Evolutionary conservation across 2,888 invertebrate genomes (phyloP).

Genomic region (Pheosia gnoma): DNA sequence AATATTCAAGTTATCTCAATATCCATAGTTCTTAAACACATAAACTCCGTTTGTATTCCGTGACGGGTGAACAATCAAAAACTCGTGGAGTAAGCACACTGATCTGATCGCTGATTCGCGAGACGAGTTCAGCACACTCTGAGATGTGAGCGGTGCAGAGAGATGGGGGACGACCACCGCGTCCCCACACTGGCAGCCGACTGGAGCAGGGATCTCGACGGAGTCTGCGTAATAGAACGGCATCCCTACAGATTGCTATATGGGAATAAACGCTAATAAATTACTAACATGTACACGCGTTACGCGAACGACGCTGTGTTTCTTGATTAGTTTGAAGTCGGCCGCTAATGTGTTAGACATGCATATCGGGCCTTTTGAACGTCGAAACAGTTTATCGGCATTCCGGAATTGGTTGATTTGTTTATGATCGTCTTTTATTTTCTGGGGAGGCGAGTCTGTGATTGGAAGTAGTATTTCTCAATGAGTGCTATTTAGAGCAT

Average conservation of each 20-base stretch:
- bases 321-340: slow-evolving; percentile 82
- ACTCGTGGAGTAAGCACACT: slow-evolving; percentile 58
- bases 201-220: slow-evolving; percentile 78
- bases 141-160: slow-evolving; percentile 38
- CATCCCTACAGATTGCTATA: slow-evolving; percentile 82
- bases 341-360: slow-evolving; percentile 72
- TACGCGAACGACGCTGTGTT: slow-evolving; percentile 69
- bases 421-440: slow-evolving; percentile 29
- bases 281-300: slow-evolving; percentile 80
- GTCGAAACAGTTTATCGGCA: slow-evolving; percentile 23
- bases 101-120: slow-evolving; percentile 49
- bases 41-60: slow-evolving; percentile 28
- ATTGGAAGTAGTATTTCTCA: slow-evolving; percentile 28
- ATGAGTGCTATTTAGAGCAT: slow-evolving; percentile 38
- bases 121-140: slow-evolving; percentile 46
- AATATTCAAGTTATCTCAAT: slow-evolving; percentile 58
- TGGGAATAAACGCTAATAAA: slow-evolving; percentile 83
- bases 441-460: slow-evolving; percentile 13
- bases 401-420: slow-evolving; percentile 16
- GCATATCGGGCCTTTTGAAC: slow-evolving; percentile 37
- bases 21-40: slow-evolving; percentile 62
- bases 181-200: slow-evolving; percentile 70
- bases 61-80: slow-evolving; percentile 29
- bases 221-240: slow-evolving; percentile 83
- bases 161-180: slow-evolving; percentile 63